A percentile compares a stretch with the other conserved stretches of the same genome.
These are phyloP conservation scores for Cryptomyrus ogoouensis DNA, from an alignment of 2,113 vertebrate genomes.

Conservation along the genomic window DNA sequence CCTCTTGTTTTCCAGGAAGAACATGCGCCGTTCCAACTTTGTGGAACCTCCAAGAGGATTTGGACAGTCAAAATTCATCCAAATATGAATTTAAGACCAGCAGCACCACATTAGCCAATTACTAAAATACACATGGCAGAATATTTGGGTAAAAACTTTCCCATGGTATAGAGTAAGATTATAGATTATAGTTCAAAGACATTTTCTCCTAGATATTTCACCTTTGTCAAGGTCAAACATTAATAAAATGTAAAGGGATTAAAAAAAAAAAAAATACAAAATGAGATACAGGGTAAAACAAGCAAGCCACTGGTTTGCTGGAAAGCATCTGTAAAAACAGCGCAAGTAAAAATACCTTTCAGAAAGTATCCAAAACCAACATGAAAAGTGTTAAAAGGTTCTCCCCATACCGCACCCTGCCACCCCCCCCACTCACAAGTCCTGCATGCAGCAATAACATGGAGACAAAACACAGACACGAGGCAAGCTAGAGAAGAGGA, in stretches of 20 bases:
- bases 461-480: too few species aligned
- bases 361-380: background rate
- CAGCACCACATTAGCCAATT: background rate
- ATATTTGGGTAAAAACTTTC: background rate
- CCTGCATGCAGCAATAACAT: too few species aligned
- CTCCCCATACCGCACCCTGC: background rate
- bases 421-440: too few species aligned
- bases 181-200: background rate
- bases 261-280: background rate
- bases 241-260: background rate
- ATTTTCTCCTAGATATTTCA: background rate
- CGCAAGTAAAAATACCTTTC: background rate
- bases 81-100: background rate
- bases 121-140: background rate
- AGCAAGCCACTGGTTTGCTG: background rate
- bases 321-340: background rate
- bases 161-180: background rate
- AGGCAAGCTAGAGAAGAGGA: too few species aligned
- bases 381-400: background rate
- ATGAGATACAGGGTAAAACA: background rate
- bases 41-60: constrained; percentile 61
- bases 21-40: constrained; percentile 87
- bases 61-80: background rate
- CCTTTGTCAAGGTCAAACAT: background rate
- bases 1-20: constrained; percentile 87